Base-by-base conservation (phyloP, 2,113 vertebrate species). In the Bos javanicus region DNA sequence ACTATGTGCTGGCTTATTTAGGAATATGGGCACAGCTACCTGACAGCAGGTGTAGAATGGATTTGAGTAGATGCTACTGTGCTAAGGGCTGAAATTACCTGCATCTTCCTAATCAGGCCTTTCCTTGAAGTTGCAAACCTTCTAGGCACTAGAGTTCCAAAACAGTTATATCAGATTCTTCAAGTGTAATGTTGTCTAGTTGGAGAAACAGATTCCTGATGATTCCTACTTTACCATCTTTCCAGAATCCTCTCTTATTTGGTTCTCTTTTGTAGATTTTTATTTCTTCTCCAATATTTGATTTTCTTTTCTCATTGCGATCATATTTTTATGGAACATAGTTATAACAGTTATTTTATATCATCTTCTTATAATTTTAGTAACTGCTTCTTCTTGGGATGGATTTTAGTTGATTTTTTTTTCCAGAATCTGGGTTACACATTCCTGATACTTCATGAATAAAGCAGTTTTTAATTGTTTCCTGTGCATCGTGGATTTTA, bases 301-400 rank as follows among this genome's bases (percentile, higher is more conserved):
- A 10, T 56, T 92, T 54, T 25, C 33, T 54, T 43, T 54, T 25
- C 16, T 76, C 21, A 84, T 62, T 87, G 2, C 28, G 21, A 87
- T 87, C 4, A 39, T 67, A 67, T 83, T 88, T 94, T 90, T 54
- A 87, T 21, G 76, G 33, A 59, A 1, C 10, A 62, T n/a, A 91
- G 33, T 76, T 76, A 28, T 54, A 74, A 67, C 2, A 74, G 2
- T 43, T 93, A 30, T 90, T 92, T 82, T 8, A 50, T 60, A 90
- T 52, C 89, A 90, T 64, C 92, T 97, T 74, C 59, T 82, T 33
- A 33, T 87, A 33, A 93, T 93, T 93, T 92, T 30, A 95, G 17
- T 43, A 56, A 28, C 33, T 78, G 7, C 6, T 46, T 76, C 21
- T 21, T 83, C 52, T 50, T 87, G 30, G 9, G 30, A 21, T 92